A percentile compares a stretch with the other conserved stretches of the same genome.
Evolutionary conservation across 2,888 invertebrate species (phyloP).

Genomic region (Keiferia lycopersicella): DNA sequence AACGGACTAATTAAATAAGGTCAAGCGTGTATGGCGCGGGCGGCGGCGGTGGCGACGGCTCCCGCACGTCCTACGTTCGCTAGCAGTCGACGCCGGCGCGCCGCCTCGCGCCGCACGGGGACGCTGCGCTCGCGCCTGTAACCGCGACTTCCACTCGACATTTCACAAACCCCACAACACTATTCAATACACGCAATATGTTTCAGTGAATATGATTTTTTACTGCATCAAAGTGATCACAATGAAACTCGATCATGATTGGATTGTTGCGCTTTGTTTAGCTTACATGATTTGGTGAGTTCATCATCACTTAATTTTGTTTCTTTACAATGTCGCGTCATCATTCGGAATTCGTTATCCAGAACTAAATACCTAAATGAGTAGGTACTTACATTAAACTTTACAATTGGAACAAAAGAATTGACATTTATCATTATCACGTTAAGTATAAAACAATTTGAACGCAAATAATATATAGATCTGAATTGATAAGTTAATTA

Average conservation of each 20-base stretch:
- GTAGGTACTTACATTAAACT: not conserved
- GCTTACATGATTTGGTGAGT: slow-evolving; percentile 28
- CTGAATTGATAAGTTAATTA: no score
- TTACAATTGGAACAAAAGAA: not conserved
- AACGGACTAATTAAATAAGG: slow-evolving; percentile 81
- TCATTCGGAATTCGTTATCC: not conserved
- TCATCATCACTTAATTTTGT: slow-evolving; percentile 20
- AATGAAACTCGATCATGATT: slow-evolving; percentile 11
- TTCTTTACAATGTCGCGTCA: slow-evolving; percentile 5
- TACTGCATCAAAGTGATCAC: slow-evolving; percentile 11
- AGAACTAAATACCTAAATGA: not conserved
- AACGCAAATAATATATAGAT: no score
- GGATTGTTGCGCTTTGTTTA: slow-evolving; percentile 20
- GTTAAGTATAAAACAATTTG: no score
- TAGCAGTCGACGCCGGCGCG: slow-evolving; percentile 55
- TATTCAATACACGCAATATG: not conserved
- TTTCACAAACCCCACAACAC: not conserved
- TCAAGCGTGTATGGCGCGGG: slow-evolving; percentile 70
- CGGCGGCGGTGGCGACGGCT: slow-evolving; percentile 38
- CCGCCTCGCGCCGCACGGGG: slow-evolving; percentile 32
- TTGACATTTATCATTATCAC: not conserved
- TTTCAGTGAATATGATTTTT: slow-evolving; percentile 1
- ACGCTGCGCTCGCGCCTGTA: slow-evolving; percentile 11
- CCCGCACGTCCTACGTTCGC: slow-evolving; percentile 49
- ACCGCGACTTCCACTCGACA: not conserved